A percentile compares a stretch with the other conserved stretches of the same genome.
Conservation (phyloP, 2,888 invertebrate species). For the Cerceris ruficornis region DNA sequence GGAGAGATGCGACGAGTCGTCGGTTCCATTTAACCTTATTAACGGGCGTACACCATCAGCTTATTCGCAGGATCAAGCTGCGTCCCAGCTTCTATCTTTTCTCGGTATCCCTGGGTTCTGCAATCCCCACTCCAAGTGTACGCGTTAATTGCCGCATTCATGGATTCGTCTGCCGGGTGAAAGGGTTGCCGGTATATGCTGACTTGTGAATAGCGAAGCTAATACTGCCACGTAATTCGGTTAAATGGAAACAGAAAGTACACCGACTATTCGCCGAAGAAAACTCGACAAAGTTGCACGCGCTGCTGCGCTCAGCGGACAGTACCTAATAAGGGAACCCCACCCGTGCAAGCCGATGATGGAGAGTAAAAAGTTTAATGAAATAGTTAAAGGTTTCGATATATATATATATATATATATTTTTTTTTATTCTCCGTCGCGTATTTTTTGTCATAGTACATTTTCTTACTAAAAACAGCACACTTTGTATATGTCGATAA, state of each 20-base stretch:
- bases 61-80: constrained; percentile 69
- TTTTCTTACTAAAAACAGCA: too few species aligned
- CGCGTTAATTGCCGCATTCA: constrained; percentile 80
- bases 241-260: constrained; percentile 71
- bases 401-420: too few species aligned
- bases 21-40: constrained; percentile 75
- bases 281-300: constrained; percentile 46
- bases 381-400: too few species aligned
- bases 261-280: constrained; percentile 59
- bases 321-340: too few species aligned
- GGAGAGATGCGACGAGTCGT: constrained; percentile 50
- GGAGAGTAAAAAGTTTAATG: too few species aligned
- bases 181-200: constrained; percentile 74
- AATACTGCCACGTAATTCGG: constrained; percentile 79
- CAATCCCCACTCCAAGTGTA: constrained; percentile 73
- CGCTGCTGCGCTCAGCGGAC: neutral
- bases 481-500: too few species aligned
- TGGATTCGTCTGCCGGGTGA: constrained; percentile 77
- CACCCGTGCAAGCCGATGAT: too few species aligned
- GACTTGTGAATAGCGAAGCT: constrained; percentile 80
- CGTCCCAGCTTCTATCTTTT: constrained; percentile 36
- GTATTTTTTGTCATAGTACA: too few species aligned
- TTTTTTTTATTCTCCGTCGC: too few species aligned
- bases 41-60: constrained; percentile 73
- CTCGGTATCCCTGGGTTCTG: constrained; percentile 39